phyloP scores from a whole-genome alignment of 2,797 vertebrate species.

The Numenius phaeopus region DNA sequence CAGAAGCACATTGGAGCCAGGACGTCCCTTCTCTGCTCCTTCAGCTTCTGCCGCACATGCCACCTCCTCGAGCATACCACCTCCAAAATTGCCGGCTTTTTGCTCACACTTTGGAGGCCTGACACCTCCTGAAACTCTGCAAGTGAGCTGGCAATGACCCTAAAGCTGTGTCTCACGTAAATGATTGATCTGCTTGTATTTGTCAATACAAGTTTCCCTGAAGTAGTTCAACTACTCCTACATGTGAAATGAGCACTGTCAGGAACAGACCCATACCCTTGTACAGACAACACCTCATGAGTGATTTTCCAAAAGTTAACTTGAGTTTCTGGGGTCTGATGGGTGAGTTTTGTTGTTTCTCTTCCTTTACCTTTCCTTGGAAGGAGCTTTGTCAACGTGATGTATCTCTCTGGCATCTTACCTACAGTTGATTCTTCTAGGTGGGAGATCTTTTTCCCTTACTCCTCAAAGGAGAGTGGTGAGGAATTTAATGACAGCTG shows the following conservation, averaged over 20 bases:
- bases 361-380: background rate
- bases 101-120: background rate
- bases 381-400: background rate
- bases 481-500: background rate
- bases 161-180: background rate
- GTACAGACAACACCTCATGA: background rate
- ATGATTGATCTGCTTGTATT: background rate
- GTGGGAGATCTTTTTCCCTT: background rate
- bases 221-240: background rate
- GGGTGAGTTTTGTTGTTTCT: background rate
- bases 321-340: background rate
- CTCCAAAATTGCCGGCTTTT: background rate
- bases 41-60: background rate
- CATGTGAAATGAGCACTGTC: background rate
- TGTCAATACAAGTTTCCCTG: background rate
- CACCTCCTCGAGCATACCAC: background rate
- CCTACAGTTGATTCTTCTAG: background rate
- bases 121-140: background rate
- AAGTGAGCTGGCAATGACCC: background rate
- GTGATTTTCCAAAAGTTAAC: background rate
- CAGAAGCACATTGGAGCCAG: background rate
- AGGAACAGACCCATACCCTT: background rate
- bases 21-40: background rate
- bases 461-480: background rate
- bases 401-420: background rate